Percentiles rank a stretch among this genome's conserved stretches.
Evolutionary conservation across 2,113 vertebrate species (phyloP).

Genomic region (Tachysurus fulvidraco): DNA sequence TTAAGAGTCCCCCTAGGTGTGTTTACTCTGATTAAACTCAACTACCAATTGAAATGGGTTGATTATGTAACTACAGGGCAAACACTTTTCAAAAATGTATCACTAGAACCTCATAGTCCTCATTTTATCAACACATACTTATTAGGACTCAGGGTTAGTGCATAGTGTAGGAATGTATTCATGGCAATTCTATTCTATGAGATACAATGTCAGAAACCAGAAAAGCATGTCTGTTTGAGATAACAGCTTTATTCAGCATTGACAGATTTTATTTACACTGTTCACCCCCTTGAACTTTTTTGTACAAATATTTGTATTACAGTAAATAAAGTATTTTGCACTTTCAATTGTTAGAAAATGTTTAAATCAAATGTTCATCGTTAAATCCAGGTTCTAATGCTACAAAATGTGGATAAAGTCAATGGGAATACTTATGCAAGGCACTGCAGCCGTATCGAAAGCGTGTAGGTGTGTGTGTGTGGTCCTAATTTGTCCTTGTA

Average conservation of each 20-base stretch:
- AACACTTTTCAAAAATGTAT: background rate
- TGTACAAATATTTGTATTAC: background rate
- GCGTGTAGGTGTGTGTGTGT: background rate
- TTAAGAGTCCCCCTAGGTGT: background rate
- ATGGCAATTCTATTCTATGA: background rate
- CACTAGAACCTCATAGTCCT: background rate
- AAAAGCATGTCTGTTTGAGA: background rate
- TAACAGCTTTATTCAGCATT: background rate
- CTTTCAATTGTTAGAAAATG: no score
- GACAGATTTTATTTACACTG: background rate
- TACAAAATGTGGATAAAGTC: background rate
- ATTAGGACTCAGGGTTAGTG: background rate
- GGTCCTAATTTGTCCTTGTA: background rate
- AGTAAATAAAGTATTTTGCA: background rate
- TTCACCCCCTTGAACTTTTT: background rate
- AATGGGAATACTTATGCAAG: background rate
- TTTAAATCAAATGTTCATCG: background rate
- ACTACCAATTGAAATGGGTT: no score
- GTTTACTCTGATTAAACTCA: no score
- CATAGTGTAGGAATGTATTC: background rate
- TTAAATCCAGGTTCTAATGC: background rate
- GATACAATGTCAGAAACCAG: background rate
- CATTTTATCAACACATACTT: background rate
- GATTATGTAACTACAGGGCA: no score
- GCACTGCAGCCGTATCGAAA: background rate